phyloP scores from a whole-genome alignment of 2,797 vertebrate species.

The Holocentrus rufus region DNA sequence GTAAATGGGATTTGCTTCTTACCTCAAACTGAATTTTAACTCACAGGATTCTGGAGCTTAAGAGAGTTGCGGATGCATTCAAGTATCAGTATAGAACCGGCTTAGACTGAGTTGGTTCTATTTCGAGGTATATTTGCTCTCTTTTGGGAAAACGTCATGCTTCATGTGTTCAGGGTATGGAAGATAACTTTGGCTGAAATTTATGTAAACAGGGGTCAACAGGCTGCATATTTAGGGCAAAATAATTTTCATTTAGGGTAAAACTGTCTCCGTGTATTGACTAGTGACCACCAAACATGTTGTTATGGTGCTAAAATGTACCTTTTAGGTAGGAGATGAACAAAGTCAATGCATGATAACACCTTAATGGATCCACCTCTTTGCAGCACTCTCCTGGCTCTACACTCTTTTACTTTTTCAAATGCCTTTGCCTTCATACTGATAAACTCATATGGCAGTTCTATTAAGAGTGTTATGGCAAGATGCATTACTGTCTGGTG shows the following conservation, averaged over 20 bases:
- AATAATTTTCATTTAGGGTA: no score
- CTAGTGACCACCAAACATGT: not conserved
- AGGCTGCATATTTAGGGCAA: conserved; percentile 3
- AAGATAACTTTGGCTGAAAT: no score
- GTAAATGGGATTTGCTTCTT: conserved; percentile 69
- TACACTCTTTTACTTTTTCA: not conserved
- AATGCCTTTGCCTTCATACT: not conserved
- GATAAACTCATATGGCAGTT: not conserved
- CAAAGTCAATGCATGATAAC: not conserved
- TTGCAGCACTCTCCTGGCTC: not conserved
- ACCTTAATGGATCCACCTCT: not conserved
- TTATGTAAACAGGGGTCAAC: not conserved
- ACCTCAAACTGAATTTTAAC: conserved; percentile 51
- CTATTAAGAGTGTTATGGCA: conserved; percentile 10
- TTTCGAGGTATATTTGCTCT: conserved; percentile 26
- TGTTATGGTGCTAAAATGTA: no score
- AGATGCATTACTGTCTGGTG: conserved; percentile 30
- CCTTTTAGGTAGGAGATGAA: no score
- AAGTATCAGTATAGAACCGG: not conserved
- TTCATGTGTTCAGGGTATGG: not conserved
- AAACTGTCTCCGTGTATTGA: not conserved
- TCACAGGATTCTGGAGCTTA: conserved; percentile 31
- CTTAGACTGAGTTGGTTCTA: not conserved
- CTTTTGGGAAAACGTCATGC: not conserved
- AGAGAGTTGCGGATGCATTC: not conserved